These are phyloP conservation scores for Drosophila equinoxialis DNA, from an alignment of 1,140 invertebrate species.

Conservation along the genomic window DNA sequence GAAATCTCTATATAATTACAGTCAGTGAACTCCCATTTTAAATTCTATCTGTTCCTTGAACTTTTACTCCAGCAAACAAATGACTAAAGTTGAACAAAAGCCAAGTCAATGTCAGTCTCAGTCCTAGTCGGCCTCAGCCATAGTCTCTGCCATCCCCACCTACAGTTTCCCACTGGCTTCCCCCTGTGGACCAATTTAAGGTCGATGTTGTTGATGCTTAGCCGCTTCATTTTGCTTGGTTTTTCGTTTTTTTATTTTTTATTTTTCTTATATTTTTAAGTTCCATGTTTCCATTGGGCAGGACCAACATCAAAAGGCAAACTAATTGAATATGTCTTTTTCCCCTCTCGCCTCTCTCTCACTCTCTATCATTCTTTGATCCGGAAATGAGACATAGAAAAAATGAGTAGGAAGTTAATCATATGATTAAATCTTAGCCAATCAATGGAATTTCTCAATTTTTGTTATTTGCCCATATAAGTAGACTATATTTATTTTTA, in stretches of 20 bases:
- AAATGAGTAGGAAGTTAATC: slow-evolving; percentile 4
- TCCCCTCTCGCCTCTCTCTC: neutral
- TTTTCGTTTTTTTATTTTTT: too few relatives aligned
- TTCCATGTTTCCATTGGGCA: slow-evolving; percentile 4
- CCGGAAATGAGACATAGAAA: slow-evolving; percentile 3
- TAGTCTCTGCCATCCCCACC: neutral
- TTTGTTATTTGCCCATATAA: neutral
- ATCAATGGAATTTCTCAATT: neutral
- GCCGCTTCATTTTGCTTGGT: slow-evolving; percentile 2
- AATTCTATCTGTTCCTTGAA: slow-evolving; percentile 16
- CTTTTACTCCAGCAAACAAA: slow-evolving; percentile 9
- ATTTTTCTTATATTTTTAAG: neutral
- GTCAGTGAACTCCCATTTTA: slow-evolving; percentile 14
- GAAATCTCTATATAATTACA: slow-evolving; percentile 7
- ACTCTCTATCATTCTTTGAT: neutral
- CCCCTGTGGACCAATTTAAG: slow-evolving; percentile 4
- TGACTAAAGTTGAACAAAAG: slow-evolving; percentile 14
- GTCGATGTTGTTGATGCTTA: slow-evolving; percentile 6
- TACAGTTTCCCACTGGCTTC: neutral
- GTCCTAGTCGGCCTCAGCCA: neutral
- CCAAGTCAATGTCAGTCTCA: slow-evolving; percentile 9
- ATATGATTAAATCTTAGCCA: slow-evolving; percentile 12
- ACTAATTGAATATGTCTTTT: slow-evolving; percentile 13
- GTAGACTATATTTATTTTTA: slow-evolving; percentile 9
- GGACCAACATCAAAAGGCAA: neutral